phyloP scores from a whole-genome alignment of 2,888 invertebrate species.

The Pharmacophagus antenor region DNA sequence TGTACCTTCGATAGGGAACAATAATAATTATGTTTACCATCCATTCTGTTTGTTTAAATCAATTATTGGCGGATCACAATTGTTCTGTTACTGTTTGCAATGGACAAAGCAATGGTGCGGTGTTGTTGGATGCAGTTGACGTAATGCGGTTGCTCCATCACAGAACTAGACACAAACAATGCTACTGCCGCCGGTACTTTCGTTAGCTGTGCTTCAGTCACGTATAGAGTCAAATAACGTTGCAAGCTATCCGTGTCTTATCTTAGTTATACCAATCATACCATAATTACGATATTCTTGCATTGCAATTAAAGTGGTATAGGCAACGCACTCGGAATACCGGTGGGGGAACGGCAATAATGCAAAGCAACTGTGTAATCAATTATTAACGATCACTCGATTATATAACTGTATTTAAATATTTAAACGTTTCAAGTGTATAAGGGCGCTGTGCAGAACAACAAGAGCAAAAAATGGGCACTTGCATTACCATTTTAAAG shows the following conservation, averaged over 20 bases:
- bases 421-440: no score
- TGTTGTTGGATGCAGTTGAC: not conserved
- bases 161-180: constrained; percentile 7
- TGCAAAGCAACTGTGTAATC: not conserved
- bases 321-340: no score
- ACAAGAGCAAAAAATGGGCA: no score
- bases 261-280: constrained; percentile 1
- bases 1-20: not conserved
- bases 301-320: not conserved
- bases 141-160: not conserved
- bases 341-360: not conserved
- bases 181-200: not conserved
- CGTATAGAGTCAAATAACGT: constrained; percentile 1
- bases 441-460: no score
- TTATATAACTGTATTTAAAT: not conserved
- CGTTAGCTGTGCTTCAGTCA: constrained; percentile 6
- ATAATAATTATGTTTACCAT: not conserved
- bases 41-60: not conserved
- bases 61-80: not conserved
- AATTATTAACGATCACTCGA: not conserved
- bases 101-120: not conserved
- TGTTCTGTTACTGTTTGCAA: not conserved
- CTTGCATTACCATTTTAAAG: no score
- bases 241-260: constrained; percentile 12
- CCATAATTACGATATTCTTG: not conserved